Conservation (phyloP, 2,797 vertebrate species). For the Eulemur albifrons region DNA sequence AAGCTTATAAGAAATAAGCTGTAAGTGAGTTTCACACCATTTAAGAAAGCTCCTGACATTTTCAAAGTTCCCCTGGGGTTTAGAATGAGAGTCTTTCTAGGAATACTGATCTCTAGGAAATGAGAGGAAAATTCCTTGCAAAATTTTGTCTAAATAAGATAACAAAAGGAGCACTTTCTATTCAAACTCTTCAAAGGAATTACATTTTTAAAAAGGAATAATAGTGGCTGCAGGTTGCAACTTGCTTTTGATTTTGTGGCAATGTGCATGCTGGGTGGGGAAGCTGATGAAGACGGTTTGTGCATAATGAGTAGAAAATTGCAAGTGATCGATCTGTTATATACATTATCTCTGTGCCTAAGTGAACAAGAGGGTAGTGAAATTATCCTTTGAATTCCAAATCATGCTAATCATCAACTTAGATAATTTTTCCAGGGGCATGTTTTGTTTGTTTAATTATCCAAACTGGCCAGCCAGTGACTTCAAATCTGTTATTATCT, state of each 20-base stretch:
- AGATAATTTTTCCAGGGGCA: conserved; percentile 30
- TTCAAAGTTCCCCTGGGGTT: conserved; percentile 59
- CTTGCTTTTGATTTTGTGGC: conserved; percentile 48
- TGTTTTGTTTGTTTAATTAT: conserved; percentile 60
- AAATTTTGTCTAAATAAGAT: conserved; percentile 57
- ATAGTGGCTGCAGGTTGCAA: background rate
- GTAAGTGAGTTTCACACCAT: conserved; percentile 59
- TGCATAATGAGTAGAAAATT: conserved; percentile 69
- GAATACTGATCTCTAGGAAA: conserved; percentile 62
- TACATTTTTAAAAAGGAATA: background rate
- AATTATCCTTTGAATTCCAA: conserved; percentile 66
- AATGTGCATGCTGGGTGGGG: background rate
- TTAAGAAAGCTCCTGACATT: conserved; percentile 72
- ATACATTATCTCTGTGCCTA: conserved; percentile 30
- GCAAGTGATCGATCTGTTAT: conserved; percentile 31
- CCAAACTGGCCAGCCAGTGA: conserved; percentile 5
- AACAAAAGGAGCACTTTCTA: conserved; percentile 5
- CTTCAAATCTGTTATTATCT: conserved; percentile 36
- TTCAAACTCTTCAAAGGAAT: conserved; percentile 29
- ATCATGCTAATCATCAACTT: conserved; percentile 51
- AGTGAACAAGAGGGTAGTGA: conserved; percentile 24
- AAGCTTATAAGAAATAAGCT: conserved; percentile 61
- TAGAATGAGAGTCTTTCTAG: conserved; percentile 54
- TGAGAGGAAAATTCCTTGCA: conserved; percentile 37
- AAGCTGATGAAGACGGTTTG: conserved; percentile 34